Evolutionary conservation across 2,888 invertebrate genomes (phyloP).

Genomic region (Pristionchus maxplancki): DNA sequence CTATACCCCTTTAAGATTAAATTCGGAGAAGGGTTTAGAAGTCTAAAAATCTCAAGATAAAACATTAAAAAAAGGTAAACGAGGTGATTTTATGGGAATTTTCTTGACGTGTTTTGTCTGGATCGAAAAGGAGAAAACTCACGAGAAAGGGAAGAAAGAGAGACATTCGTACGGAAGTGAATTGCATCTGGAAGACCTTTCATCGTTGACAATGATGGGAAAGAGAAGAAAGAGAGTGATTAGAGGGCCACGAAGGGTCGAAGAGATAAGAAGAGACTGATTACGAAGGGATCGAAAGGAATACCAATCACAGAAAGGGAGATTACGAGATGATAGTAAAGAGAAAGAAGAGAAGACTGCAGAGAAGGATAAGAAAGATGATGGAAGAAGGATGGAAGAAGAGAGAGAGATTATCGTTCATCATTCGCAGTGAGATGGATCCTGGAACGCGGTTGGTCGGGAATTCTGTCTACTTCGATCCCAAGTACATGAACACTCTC

Average conservation of each 20-base stretch:
- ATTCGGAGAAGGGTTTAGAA: not conserved
- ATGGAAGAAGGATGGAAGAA: not conserved
- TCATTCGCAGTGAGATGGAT: not conserved
- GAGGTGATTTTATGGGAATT: not conserved
- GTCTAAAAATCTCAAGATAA: not conserved
- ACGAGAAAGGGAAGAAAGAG: conserved; percentile 41
- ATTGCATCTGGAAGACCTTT: conserved; percentile 26
- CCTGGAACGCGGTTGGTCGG: not conserved
- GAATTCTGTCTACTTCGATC: conserved; percentile 5
- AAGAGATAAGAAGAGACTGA: conserved; percentile 5
- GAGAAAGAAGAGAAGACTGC: not conserved
- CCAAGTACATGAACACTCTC: not conserved
- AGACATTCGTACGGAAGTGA: not conserved
- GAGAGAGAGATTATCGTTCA: not conserved
- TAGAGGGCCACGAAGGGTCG: conserved; percentile 31
- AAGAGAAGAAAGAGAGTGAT: conserved; percentile 36
- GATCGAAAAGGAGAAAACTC: not conserved
- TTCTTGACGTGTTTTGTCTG: too few species aligned
- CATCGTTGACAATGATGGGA: not conserved
- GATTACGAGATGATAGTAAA: not conserved
- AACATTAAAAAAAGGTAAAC: not conserved
- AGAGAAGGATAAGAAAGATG: not conserved
- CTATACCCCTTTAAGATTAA: too few species aligned
- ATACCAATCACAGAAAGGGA: not conserved
- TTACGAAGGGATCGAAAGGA: conserved; percentile 11